Base-by-base conservation (phyloP, 2,888 invertebrate species). In the Alcis repandata region DNA sequence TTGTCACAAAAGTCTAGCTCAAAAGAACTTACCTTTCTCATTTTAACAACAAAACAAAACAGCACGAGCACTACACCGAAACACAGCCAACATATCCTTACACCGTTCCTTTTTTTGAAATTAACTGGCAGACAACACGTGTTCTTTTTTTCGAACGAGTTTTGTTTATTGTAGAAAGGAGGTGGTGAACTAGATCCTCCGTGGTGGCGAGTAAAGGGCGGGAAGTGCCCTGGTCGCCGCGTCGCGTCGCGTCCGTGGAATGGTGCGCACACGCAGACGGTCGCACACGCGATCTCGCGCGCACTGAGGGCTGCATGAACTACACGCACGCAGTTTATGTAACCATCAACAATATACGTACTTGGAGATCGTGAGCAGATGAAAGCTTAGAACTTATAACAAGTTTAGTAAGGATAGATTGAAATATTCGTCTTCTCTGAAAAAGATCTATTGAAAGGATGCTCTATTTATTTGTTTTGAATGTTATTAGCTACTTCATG, bases 241-340 rank as follows among this genome's bases (percentile, higher is more conserved):
- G n/a, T n/a, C 27, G 27, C 27, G 40, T 15, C 20, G 43, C 19
- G 45, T 4, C 45, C 17, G 41, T 43, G 43, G n/a, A 11, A 8
- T 19, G 11, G 9, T 15, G 63, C 53, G 52, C 46, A 22, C 13
- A 43, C 52, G 59, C 63, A 33, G 20, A 52, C 46, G 22, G 22
- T 32, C 15, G 48, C 32, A n/a, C 32, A 49, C 59, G 40, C 46
- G 53, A 20, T 32, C 63, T 41, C 13, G 41, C 59, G 63, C 53
- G 48, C 59, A 63, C 63, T 63, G 63, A 46, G 17, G 36, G 20
- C 41, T 4, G 48, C 27, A 13, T 1, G 15, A 11, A 11, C 32
- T 1, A 9, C 22, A 58, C 33, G 59, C 59, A 41, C 22, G 2
- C 9, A 15, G 17, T 15, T 32, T 32, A 27, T 22, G 48, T 32